Evolutionary conservation across 2,797 vertebrate genomes (phyloP).

Genomic region (Enteromius paludinosus): DNA sequence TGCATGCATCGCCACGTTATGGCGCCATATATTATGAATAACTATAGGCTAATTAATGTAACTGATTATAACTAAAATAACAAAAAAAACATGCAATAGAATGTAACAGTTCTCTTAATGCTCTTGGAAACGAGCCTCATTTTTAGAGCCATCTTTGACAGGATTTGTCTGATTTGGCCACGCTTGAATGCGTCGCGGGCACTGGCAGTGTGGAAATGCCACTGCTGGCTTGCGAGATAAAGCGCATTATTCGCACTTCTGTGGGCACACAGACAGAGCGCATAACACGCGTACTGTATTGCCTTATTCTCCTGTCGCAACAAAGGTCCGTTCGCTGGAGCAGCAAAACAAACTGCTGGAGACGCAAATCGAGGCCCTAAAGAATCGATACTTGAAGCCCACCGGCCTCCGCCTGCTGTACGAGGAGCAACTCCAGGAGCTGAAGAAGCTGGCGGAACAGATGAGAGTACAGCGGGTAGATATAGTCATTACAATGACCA

Average conservation of each 20-base stretch:
- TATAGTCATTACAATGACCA: not conserved
- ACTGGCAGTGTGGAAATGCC: constrained; percentile 35
- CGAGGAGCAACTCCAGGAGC: constrained; percentile 75
- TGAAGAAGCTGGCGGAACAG: constrained; percentile 75
- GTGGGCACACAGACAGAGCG: constrained; percentile 20
- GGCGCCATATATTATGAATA: not conserved
- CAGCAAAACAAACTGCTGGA: constrained; percentile 75
- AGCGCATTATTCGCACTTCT: constrained; percentile 51
- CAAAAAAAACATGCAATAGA: not conserved
- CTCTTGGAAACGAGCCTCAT: constrained; percentile 15
- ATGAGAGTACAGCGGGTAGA: constrained; percentile 66
- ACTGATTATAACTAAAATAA: not conserved
- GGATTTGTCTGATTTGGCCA: constrained; percentile 55
- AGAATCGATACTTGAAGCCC: constrained; percentile 69
- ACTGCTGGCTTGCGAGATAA: constrained; percentile 50
- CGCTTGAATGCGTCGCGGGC: constrained; percentile 40
- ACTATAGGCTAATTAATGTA: not conserved
- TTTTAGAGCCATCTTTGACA: constrained; percentile 37
- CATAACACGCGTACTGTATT: constrained; percentile 14
- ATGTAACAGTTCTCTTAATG: constrained; percentile 4
- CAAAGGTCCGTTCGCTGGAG: constrained; percentile 77
- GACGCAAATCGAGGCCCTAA: constrained; percentile 70
- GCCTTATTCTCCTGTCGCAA: constrained; percentile 37
- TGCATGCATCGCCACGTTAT: not conserved
- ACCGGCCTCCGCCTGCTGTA: constrained; percentile 72